Percentiles rank a stretch among this genome's conserved stretches.
Conservation (phyloP, 2,888 invertebrate species). For the Branchipolynoe longqiensis region DNA sequence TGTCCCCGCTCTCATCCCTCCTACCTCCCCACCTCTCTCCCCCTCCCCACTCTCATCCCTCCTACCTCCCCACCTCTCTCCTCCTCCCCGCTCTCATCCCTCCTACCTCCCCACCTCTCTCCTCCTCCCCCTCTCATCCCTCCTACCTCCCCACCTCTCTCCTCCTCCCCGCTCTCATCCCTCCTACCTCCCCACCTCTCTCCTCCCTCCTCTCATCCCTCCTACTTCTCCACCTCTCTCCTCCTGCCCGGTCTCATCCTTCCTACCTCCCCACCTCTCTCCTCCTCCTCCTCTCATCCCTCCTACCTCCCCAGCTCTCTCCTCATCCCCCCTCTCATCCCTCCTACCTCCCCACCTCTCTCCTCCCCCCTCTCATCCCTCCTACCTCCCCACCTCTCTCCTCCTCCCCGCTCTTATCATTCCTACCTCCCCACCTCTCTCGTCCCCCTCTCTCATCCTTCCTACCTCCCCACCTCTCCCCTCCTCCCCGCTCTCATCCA, state of each 20-base stretch:
- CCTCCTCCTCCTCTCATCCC: background rate
- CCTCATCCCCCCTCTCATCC: background rate
- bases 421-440: background rate
- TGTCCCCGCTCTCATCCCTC: background rate
- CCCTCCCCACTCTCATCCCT: background rate
- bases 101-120: background rate
- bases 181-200: background rate
- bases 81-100: background rate
- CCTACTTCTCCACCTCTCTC: background rate
- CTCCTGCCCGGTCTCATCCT: background rate
- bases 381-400: no score
- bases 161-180: background rate
- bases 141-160: background rate
- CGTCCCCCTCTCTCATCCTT: no score
- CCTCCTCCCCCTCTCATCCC: background rate
- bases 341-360: no score
- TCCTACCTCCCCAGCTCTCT: background rate
- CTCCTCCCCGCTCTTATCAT: no score
- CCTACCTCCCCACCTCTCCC: no score
- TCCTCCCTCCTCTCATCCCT: background rate
- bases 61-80: background rate
- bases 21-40: background rate
- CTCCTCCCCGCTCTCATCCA: no score
- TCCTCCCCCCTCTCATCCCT: no score
- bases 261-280: background rate